phyloP scores from a whole-genome alignment of 2,888 invertebrate genomes.

The Acronicta psi region DNA sequence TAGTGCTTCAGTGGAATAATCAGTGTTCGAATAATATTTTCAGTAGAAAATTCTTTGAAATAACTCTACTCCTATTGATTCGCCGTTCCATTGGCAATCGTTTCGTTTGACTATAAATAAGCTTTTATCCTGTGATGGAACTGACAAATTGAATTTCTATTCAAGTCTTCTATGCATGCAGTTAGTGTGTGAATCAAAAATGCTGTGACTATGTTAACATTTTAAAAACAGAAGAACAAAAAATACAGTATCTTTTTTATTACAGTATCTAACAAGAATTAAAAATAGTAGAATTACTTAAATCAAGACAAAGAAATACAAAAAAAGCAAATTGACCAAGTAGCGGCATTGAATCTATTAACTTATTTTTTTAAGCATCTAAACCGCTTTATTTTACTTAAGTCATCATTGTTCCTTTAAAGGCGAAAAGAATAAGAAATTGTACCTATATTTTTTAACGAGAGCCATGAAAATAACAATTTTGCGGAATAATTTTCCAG shows the following conservation, averaged over 20 bases:
- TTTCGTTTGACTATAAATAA: conserved; percentile 27
- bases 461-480: conserved; percentile 82
- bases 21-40: conserved; percentile 37
- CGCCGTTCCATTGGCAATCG: conserved; percentile 9
- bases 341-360: conserved; percentile 70
- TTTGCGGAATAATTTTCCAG: conserved; percentile 82
- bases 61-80: conserved; percentile 28
- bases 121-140: conserved; percentile 17
- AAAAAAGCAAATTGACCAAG: conserved; percentile 54
- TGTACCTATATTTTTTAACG: conserved; percentile 72
- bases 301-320: too few species aligned
- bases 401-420: conserved; percentile 70
- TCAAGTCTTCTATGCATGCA: conserved; percentile 10
- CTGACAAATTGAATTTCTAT: conserved; percentile 26
- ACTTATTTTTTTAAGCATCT: conserved; percentile 79
- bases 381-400: conserved; percentile 74
- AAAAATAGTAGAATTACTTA: too few species aligned
- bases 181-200: neutral
- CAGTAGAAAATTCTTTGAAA: conserved; percentile 28
- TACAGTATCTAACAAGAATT: too few species aligned
- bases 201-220: neutral
- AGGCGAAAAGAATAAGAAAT: conserved; percentile 71
- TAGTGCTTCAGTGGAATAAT: conserved; percentile 42
- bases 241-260: too few species aligned
- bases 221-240: too few species aligned